These are phyloP conservation scores for Galagoides demidoff DNA, from an alignment of 2,797 vertebrate genomes.

Conservation along the genomic window DNA sequence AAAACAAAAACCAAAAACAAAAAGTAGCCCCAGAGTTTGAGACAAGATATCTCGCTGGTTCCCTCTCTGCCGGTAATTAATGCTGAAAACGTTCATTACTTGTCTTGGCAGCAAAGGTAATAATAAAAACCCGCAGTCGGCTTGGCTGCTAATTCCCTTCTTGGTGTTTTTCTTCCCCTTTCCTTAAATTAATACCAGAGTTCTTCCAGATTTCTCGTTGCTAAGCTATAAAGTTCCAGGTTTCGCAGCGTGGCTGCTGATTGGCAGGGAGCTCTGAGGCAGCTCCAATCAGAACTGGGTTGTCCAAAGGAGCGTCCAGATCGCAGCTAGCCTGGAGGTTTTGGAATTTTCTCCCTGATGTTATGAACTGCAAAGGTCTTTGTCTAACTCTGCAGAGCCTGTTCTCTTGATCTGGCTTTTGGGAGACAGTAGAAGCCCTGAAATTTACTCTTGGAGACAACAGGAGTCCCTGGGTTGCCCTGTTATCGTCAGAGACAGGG, in stretches of 20 bases:
- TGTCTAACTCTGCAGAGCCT: conserved; percentile 53
- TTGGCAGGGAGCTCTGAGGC: conserved; percentile 44
- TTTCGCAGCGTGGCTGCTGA: neutral
- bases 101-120: conserved; percentile 9
- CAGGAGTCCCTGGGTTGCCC: neutral
- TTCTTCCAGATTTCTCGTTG: conserved; percentile 68
- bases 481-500: neutral
- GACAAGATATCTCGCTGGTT: neutral
- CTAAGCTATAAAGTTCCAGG: conserved; percentile 72
- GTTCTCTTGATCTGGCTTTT: neutral
- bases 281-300: conserved; percentile 60
- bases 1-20: neutral
- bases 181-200: conserved; percentile 74
- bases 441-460: neutral
- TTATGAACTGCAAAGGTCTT: conserved; percentile 52
- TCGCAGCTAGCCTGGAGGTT: neutral
- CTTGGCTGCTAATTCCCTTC: conserved; percentile 65
- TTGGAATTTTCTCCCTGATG: conserved; percentile 38
- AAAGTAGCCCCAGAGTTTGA: neutral
- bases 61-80: conserved; percentile 45
- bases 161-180: neutral
- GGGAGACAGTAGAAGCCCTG: neutral
- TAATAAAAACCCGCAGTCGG: conserved; percentile 36
- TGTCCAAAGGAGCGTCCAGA: neutral
- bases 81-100: conserved; percentile 23